Percentiles rank a stretch among this genome's conserved stretches.
Conservation (phyloP, 2,113 vertebrate genomes). For the rat (Rattus norvegicus) region GRCr8 NC_086021.1:130420501-130421000, state of each 20-base stretch:
- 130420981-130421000: neutral
- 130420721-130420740: neutral
- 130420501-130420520: slow-evolving; percentile 22
- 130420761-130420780: neutral
- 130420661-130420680: neutral
- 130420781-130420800: neutral
- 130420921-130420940: slow-evolving; percentile 7
- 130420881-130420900: neutral
- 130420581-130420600: neutral
- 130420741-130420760: neutral
- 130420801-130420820: neutral
- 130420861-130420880: slow-evolving; percentile 20
- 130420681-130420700: neutral
- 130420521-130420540: slow-evolving; percentile 10
- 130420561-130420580: neutral
- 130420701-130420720: neutral
- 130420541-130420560: neutral
- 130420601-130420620: slow-evolving; percentile 14
- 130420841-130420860: neutral
- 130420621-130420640: neutral
- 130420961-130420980: neutral
- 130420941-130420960: neutral
- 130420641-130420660: neutral
- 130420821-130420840: too few species aligned
- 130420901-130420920: slow-evolving; percentile 47